A percentile compares a stretch with the other conserved stretches of the same genome.
Conservation (phyloP, 2,888 invertebrate genomes). For the Leptinotarsa haldemani region DNA sequence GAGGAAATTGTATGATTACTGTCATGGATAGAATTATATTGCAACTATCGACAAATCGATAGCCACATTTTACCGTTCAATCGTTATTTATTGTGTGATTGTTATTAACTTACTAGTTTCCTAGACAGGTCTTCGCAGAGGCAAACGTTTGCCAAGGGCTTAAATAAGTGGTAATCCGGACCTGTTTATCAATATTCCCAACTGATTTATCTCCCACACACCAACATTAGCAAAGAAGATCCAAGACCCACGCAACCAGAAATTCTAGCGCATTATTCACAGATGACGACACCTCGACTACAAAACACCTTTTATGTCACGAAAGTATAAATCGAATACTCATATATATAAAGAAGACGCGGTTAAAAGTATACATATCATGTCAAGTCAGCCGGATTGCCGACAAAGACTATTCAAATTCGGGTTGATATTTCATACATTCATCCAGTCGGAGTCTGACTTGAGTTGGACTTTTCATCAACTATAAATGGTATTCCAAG, state of each 20-base stretch:
- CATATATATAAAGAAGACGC: slow-evolving; percentile 5
- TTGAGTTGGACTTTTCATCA: too few species aligned
- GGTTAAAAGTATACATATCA: background rate
- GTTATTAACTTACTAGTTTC: too few species aligned
- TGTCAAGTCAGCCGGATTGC: background rate
- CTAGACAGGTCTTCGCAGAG: too few species aligned
- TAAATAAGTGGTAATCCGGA: too few species aligned
- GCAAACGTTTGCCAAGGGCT: too few species aligned
- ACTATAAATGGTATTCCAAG: background rate
- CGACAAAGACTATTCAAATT: slow-evolving; percentile 5
- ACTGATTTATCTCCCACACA: background rate
- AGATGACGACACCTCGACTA: background rate
- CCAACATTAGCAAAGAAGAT: background rate
- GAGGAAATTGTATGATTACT: too few species aligned
- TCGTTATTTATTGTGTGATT: too few species aligned
- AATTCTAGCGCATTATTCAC: slow-evolving; percentile 5
- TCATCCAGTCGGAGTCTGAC: background rate
- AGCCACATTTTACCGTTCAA: too few species aligned
- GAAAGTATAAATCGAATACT: background rate
- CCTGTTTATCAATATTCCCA: too few species aligned
- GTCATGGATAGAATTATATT: too few species aligned
- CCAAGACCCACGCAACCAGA: background rate
- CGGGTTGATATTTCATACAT: background rate
- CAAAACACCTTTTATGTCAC: slow-evolving; percentile 5
- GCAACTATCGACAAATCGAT: too few species aligned